A percentile compares a stretch with the other conserved stretches of the same genome.
These are phyloP conservation scores for Acropora yongei DNA, from an alignment of 64 coral and sea anemone genomes.

Conservation along the genomic window DNA sequence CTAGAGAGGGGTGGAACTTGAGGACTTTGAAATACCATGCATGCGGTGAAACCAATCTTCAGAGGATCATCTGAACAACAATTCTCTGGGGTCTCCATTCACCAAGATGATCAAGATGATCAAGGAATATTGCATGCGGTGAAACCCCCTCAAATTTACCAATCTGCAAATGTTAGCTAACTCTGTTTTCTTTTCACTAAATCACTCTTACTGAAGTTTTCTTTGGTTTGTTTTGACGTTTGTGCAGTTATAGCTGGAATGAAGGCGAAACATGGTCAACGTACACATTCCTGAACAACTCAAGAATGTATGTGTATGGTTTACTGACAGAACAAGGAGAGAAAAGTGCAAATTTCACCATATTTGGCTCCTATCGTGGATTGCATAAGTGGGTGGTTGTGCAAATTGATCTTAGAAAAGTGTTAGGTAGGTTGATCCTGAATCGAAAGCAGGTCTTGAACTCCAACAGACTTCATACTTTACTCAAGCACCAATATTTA, in stretches of 20 bases:
- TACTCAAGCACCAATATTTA: no score
- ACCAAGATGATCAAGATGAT: no score
- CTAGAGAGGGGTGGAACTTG: no score
- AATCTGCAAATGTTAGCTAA: no score
- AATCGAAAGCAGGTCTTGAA: not conserved
- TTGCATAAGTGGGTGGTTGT: conserved; percentile 87
- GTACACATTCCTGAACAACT: conserved; percentile 65
- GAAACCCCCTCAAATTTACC: no score
- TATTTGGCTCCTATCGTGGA: conserved; percentile 81
- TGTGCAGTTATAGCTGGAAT: conserved; percentile 88
- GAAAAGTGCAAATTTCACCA: conserved; percentile 83
- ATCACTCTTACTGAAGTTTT: not conserved
- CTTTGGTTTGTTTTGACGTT: not conserved
- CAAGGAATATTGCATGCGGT: no score
- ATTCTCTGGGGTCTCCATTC: no score
- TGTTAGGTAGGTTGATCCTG: conserved; percentile 60
- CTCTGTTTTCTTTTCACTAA: no score
- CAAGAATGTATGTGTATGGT: conserved; percentile 88
- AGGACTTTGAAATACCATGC: no score
- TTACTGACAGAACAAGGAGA: conserved; percentile 93
- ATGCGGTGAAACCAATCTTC: no score
- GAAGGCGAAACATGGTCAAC: conserved; percentile 86
- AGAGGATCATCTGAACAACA: no score
- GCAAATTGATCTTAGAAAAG: conserved; percentile 74
- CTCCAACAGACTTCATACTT: no score